Base-by-base conservation (phyloP, 2,888 invertebrate species). In the Lycaena phlaeas region DNA sequence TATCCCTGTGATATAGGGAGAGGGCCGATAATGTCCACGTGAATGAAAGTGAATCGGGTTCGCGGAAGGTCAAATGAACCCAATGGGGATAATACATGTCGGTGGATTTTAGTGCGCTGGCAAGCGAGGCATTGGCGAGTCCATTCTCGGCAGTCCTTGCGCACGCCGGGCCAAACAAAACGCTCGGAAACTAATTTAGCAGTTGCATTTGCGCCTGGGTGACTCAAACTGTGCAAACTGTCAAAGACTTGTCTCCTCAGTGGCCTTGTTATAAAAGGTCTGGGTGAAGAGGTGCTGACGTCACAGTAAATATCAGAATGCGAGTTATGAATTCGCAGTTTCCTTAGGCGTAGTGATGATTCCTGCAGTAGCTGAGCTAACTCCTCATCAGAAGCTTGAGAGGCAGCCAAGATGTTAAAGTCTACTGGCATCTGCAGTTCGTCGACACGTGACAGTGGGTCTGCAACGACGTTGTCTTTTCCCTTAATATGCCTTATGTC, bases 1-100 rank as follows among this genome's bases (percentile, higher is more conserved):
- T 39, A 45, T 2, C 30, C 30, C 7, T 30, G 30, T 11, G 50
- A 49, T 9, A 31, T 6, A 15, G 54, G 52, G 9, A 52, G 43
- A 2, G 53, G 51, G 7, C 56, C 18, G 5, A 18, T 18, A 18
- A 18, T 18, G 18, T 18, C 18, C 18, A 18, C 18, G 18, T 18
- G 18, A 18, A 30, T 14, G 12, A 14, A 3, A 7, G 30, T n/a
- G 9, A 30, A 30, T 14, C 30, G 18, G 5, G 4, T 5, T 18
- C 18, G 18, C 3, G 18, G 18, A 5, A 18, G 18, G 18, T 18
- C 18, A 18, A 18, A 18, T 5, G 18, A 18, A 5, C 18, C 18
- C 5, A 18, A 18, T 18, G 18, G 18, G 18, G 30, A 6, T 14
- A 4, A 14, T 43, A 9, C 44, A 18, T 18, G 18, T 18, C 18